Percentiles rank a stretch among this genome's conserved stretches.
Evolutionary conservation across 2,797 vertebrate genomes (phyloP).

Genomic region (Catamblyrhynchus diadema): DNA sequence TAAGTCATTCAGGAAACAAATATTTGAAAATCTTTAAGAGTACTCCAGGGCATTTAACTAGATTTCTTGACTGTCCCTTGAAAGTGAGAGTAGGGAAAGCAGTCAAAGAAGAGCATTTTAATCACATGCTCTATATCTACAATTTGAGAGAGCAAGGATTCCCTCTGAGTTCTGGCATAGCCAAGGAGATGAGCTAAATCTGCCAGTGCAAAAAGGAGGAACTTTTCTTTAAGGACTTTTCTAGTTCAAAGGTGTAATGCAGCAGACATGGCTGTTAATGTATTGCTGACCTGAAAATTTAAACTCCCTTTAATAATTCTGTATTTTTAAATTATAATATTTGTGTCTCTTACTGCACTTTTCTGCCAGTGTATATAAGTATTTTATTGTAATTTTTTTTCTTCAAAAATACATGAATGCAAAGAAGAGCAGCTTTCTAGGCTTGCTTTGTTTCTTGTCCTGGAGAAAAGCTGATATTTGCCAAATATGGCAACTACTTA

Average conservation of each 20-base stretch:
- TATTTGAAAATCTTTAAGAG: background rate
- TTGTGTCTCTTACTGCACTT: background rate
- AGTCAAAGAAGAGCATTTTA: background rate
- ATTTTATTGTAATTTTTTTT: background rate
- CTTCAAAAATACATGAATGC: background rate
- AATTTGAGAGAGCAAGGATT: background rate
- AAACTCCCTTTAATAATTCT: background rate
- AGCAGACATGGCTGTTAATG: background rate
- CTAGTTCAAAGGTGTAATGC: background rate
- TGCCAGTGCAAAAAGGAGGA: accelerated
- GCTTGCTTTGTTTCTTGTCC: background rate
- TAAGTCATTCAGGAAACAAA: background rate
- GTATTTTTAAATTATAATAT: background rate
- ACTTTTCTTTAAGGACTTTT: background rate
- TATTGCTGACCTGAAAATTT: background rate
- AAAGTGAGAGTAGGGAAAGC: background rate
- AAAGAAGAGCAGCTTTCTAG: background rate
- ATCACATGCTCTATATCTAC: background rate
- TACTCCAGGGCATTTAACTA: background rate
- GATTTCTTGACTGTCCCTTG: background rate
- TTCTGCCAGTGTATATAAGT: background rate
- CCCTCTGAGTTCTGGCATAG: background rate
- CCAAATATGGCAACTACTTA: background rate
- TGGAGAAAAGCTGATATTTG: background rate
- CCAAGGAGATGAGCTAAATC: background rate